Conservation (phyloP, 2,113 vertebrate species). For the Pachycephala philippinensis region DNA sequence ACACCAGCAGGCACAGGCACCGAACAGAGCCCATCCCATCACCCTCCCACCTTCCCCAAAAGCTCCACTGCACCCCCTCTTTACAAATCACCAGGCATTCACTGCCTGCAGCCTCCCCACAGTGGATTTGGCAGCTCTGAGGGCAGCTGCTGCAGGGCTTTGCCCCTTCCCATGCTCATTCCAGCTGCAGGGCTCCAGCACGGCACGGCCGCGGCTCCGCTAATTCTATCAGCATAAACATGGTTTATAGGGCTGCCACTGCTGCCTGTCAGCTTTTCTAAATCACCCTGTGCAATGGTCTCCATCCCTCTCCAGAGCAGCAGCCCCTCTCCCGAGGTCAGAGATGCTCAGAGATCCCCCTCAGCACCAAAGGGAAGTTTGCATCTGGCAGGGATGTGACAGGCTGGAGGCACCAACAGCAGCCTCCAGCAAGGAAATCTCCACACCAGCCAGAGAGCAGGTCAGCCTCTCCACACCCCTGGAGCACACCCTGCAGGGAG, state of each 20-base stretch:
- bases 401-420: background rate
- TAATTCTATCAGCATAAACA: conserved; percentile 61
- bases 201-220: background rate
- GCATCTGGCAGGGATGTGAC: background rate
- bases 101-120: accelerated
- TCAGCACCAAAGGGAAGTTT: background rate
- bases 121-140: background rate
- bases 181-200: background rate
- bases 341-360: background rate
- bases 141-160: background rate
- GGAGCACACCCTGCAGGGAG: background rate
- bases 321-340: background rate
- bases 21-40: accelerated
- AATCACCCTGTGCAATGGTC: conserved; percentile 20
- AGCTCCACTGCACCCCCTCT: background rate
- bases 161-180: background rate
- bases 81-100: background rate
- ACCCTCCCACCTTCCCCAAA: background rate
- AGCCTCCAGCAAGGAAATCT: background rate
- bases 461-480: background rate
- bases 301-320: background rate
- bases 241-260: conserved; percentile 37
- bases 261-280: background rate
- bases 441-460: background rate
- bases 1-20: background rate